phyloP scores from a whole-genome alignment of 1,140 invertebrate genomes.

The Drosophila bocqueti region DNA sequence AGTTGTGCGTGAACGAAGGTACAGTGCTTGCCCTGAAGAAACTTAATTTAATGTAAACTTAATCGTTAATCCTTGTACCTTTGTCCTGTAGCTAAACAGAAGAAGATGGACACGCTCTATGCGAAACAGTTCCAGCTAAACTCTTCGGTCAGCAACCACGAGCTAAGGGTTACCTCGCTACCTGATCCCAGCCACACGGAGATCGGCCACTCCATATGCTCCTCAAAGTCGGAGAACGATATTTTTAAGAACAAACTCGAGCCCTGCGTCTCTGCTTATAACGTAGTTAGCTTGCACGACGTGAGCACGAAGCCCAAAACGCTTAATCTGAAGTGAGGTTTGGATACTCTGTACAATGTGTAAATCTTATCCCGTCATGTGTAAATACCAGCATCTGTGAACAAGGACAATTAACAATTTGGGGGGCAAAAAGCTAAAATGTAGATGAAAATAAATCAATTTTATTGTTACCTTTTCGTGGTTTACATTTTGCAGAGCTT shows the following conservation, averaged over 20 bases:
- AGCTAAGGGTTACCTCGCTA: constrained; percentile 28
- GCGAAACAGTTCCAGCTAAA: constrained; percentile 48
- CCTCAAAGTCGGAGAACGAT: constrained; percentile 67
- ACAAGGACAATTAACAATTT: constrained; percentile 37
- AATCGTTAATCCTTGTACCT: no score
- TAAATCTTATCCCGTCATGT: constrained; percentile 38
- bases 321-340: constrained; percentile 38
- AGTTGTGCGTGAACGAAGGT: constrained; percentile 45
- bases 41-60: neutral
- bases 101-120: constrained; percentile 52
- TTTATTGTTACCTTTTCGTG: constrained; percentile 23
- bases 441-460: constrained; percentile 47
- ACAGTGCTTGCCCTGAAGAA: neutral
- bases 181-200: constrained; percentile 29
- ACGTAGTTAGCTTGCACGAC: constrained; percentile 67
- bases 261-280: constrained; percentile 44
- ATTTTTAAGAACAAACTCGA: constrained; percentile 59
- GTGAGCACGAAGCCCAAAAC: constrained; percentile 42
- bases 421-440: constrained; percentile 3
- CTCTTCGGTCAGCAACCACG: constrained; percentile 45
- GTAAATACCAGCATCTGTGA: constrained; percentile 49
- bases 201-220: constrained; percentile 34
- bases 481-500: constrained; percentile 1
- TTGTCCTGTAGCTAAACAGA: constrained; percentile 17
- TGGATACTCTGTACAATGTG: constrained; percentile 28